A percentile compares a stretch with the other conserved stretches of the same genome.
Conservation (phyloP, 2,113 vertebrate species). For the Chaetops frenatus region DNA sequence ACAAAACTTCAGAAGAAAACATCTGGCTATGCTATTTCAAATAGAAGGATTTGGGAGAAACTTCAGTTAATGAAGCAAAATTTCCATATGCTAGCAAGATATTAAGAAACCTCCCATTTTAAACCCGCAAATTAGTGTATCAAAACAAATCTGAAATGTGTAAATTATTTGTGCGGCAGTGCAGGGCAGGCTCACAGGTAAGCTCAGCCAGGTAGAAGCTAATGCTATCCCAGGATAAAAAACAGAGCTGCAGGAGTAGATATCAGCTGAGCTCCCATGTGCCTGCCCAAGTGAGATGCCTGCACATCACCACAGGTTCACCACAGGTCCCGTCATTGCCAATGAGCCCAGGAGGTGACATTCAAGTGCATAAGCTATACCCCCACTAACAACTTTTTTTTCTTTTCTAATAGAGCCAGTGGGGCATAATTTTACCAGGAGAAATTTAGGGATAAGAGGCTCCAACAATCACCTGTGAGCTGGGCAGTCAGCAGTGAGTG, state of each 20-base stretch:
- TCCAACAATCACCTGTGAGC: background rate
- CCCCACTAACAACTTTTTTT: rapidly evolving
- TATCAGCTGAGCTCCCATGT: background rate
- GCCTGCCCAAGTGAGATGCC: background rate
- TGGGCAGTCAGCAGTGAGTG: background rate
- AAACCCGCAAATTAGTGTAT: background rate
- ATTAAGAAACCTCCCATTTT: background rate
- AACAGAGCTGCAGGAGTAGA: background rate
- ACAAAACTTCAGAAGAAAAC: background rate
- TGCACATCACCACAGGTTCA: background rate
- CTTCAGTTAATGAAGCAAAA: background rate
- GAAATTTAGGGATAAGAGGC: background rate
- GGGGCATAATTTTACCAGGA: background rate
- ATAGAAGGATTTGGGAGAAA: background rate
- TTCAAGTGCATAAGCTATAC: background rate
- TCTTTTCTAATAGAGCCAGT: background rate
- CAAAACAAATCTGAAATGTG: background rate
- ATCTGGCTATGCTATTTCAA: background rate
- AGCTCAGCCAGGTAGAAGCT: background rate
- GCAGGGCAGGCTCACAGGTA: background rate
- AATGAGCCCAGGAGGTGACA: background rate
- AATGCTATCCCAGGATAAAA: background rate
- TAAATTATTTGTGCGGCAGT: background rate
- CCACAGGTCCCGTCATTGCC: rapidly evolving
- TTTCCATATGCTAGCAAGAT: background rate